phyloP scores from a whole-genome alignment of 2,797 vertebrate species.

The Alosa sapidissima region DNA sequence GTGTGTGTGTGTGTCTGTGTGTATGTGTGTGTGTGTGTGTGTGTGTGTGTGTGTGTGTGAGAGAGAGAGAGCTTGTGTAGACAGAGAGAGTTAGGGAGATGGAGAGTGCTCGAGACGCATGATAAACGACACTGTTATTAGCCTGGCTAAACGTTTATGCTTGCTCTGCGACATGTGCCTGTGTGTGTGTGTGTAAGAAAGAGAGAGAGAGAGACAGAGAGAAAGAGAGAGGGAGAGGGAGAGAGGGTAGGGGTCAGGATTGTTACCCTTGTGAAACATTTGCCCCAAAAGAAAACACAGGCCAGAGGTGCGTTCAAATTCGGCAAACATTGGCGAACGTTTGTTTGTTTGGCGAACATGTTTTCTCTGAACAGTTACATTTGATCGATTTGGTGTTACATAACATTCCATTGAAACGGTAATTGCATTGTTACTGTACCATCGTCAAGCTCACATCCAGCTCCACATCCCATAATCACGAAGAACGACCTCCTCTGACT shows the following conservation, averaged over 20 bases:
- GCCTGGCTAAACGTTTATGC: constrained; percentile 36
- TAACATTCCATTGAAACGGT: no score
- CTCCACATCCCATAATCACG: no score
- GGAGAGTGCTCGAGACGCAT: neutral
- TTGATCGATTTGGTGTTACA: no score
- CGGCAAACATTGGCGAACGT: no score
- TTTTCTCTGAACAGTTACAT: no score
- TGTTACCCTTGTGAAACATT: neutral
- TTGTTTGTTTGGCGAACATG: no score
- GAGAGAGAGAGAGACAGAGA: no score
- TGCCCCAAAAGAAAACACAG: constrained; percentile 9
- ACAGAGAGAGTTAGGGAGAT: constrained; percentile 3
- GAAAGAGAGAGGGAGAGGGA: neutral
- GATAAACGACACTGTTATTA: constrained; percentile 12
- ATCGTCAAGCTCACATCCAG: no score
- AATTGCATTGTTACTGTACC: no score
- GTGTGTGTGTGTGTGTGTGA: neutral
- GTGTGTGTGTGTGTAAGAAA: neutral
- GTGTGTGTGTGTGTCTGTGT: neutral
- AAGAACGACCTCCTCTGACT: no score
- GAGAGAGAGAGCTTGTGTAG: constrained; percentile 28
- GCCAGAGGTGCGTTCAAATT: neutral
- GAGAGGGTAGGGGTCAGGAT: neutral
- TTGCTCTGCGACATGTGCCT: neutral
- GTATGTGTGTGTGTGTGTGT: neutral